Conservation (phyloP, 2,113 vertebrate species). For the Protobothrops flavoviridis region DNA sequence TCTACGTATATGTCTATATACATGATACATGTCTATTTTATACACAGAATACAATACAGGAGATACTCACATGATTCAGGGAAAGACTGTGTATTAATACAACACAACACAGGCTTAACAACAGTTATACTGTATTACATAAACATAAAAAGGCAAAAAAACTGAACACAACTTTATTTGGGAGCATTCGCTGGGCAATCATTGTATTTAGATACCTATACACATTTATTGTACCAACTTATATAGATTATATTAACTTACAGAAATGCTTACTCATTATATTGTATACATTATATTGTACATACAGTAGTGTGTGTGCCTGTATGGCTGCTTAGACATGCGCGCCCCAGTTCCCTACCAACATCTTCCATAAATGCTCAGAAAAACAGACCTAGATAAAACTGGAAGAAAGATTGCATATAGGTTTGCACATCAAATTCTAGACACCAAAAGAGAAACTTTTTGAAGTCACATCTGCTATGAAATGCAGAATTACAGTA, state of each 20-base stretch:
- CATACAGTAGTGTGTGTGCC: background rate
- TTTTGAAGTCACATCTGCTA: conserved; percentile 60
- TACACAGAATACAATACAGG: background rate
- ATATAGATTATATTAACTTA: background rate
- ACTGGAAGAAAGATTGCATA: background rate
- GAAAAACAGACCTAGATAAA: background rate
- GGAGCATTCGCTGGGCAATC: background rate
- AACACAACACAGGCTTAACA: background rate
- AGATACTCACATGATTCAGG: background rate
- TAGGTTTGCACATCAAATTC: background rate
- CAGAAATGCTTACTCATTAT: background rate
- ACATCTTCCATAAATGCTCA: background rate
- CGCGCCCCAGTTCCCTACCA: background rate
- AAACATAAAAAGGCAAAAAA: background rate
- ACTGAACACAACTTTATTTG: background rate
- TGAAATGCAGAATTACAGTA: conserved; percentile 8
- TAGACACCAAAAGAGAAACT: conserved; percentile 14
- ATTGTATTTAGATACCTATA: background rate
- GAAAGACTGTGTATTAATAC: background rate
- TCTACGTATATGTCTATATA: background rate
- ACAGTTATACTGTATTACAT: background rate
- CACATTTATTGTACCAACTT: background rate
- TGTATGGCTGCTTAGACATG: background rate
- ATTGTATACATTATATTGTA: background rate
- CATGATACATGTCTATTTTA: background rate